Conservation (phyloP, 2,113 vertebrate species). For the Turdus rufiventris region DNA sequence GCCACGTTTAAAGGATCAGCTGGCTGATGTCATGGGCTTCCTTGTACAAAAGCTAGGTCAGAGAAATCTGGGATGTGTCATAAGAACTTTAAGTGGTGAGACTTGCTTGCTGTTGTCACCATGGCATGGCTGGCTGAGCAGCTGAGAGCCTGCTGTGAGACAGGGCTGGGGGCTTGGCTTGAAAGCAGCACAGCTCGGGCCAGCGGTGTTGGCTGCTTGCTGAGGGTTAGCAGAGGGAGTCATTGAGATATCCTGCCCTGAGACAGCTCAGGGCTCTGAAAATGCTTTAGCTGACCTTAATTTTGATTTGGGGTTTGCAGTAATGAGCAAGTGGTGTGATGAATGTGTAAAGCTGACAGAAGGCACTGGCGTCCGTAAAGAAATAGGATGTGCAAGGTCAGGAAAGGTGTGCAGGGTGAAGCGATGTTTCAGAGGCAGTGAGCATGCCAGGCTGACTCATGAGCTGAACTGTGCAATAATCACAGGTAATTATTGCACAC, state of each 20-base stretch:
- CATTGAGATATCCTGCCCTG: not conserved
- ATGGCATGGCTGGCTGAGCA: not conserved
- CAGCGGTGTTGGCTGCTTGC: not conserved
- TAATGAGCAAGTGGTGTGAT: not conserved
- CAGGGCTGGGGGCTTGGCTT: not conserved
- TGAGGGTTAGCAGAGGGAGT: not conserved
- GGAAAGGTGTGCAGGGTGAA: not conserved
- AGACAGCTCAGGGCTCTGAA: not conserved
- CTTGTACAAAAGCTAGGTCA: not conserved
- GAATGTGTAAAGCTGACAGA: not conserved
- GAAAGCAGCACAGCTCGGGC: not conserved
- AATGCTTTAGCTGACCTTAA: not conserved
- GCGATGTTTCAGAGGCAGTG: not conserved
- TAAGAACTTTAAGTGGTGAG: not conserved
- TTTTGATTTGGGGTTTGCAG: constrained; percentile 5
- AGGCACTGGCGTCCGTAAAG: not conserved
- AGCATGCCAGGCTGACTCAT: constrained; percentile 13
- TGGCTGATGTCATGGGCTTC: not conserved
- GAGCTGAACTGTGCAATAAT: constrained; percentile 59
- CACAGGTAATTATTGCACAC: constrained; percentile 36
- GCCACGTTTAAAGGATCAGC: not conserved
- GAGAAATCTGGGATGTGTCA: not conserved
- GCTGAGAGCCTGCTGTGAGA: not conserved
- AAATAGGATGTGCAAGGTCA: constrained; percentile 21
- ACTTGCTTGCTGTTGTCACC: not conserved